These are phyloP conservation scores for Tenthredo notha DNA, from an alignment of 2,888 invertebrate genomes.

Conservation along the genomic window DNA sequence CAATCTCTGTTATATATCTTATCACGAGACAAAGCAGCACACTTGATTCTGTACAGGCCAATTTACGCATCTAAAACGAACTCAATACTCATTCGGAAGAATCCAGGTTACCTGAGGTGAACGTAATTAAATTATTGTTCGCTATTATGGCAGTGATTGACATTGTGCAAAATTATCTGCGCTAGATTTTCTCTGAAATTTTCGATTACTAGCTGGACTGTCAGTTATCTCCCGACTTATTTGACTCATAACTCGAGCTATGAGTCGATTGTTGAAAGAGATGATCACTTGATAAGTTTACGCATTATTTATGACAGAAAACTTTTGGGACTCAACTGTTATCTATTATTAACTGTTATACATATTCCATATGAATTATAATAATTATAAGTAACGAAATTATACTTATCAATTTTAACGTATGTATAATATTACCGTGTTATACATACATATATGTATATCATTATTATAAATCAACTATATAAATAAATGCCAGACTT, in stretches of 20 bases:
- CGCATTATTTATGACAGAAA: background rate
- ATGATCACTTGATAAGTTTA: background rate
- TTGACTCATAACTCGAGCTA: background rate
- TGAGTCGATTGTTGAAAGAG: background rate
- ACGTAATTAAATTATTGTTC: background rate
- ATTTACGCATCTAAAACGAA: background rate
- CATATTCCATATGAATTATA: slow-evolving; percentile 6
- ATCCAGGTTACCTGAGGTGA: background rate
- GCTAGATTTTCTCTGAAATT: background rate
- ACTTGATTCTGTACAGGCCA: background rate
- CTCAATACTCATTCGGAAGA: background rate
- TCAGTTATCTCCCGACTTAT: background rate
- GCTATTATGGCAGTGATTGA: background rate
- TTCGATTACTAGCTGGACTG: too few species aligned
- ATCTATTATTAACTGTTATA: background rate
- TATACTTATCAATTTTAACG: background rate
- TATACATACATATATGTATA: background rate
- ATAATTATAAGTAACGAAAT: background rate
- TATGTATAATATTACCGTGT: background rate
- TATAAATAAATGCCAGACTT: slow-evolving; percentile 4
- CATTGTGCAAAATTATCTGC: background rate
- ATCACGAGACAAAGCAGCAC: background rate
- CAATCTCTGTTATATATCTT: background rate
- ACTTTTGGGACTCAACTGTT: slow-evolving; percentile 3
- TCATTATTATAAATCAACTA: background rate